Conservation (phyloP, 2,113 vertebrate genomes). For the Rissa tridactyla region DNA sequence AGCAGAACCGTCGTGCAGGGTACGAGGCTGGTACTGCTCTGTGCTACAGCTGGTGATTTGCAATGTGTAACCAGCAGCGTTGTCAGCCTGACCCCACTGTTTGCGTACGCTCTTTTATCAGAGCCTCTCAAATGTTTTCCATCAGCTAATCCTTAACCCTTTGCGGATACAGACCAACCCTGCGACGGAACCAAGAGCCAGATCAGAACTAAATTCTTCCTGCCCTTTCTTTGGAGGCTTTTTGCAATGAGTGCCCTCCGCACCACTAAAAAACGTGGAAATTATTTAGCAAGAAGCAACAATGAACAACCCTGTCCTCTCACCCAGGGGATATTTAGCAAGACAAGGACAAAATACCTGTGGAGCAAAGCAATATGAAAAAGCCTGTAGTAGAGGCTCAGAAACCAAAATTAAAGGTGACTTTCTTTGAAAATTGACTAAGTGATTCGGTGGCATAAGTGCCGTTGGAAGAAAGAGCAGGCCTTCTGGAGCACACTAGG, state of each 20-base stretch:
- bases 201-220: background rate
- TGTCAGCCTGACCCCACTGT: background rate
- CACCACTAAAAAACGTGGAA: background rate
- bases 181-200: background rate
- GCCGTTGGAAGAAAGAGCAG: background rate
- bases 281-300: background rate
- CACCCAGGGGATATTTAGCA: background rate
- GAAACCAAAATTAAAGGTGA: background rate
- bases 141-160: constrained; percentile 14
- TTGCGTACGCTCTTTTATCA: background rate
- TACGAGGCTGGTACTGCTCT: background rate
- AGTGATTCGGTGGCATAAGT: background rate
- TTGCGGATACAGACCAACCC: background rate
- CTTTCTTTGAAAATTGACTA: background rate
- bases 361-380: background rate
- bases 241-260: background rate
- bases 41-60: background rate
- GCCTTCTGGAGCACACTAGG: background rate
- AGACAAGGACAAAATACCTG: background rate
- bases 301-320: background rate
- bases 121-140: constrained; percentile 7
- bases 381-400: background rate
- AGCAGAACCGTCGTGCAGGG: background rate
- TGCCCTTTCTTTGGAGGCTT: background rate
- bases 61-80: background rate